Base-by-base conservation (phyloP, 2,797 vertebrate genomes). In the Notoglanidium macrostoma region DNA sequence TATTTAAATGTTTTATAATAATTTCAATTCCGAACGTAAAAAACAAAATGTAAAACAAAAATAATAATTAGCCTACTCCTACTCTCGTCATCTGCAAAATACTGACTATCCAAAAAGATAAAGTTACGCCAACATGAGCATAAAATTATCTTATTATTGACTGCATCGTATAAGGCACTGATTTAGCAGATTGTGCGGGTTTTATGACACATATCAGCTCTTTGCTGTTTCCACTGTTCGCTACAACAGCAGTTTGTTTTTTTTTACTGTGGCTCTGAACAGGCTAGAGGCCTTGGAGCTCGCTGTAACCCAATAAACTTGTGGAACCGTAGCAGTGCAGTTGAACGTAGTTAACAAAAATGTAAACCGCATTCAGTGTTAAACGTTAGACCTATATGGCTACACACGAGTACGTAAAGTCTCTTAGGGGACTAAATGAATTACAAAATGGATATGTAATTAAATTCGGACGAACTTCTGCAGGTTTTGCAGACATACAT, bases 401-500 rank as follows among this genome's bases (percentile, higher is more conserved):
- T 51, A 67, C 29, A 67, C 35, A 2, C 35, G 35, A 40, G 35
- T 40, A 40, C 35, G 35, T 40, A 79, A 46, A 9, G 49, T 29
- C 17, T 63, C 51, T 8, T 8, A 73, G 51, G 40, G 29, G 7
- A 74, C n/a, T 82, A 74, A 81, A 86, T 29, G 46, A 23, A 85
- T 12, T 29, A 35, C 29, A 80, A 29, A 57, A 23, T 57, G 35
- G 65, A 55, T 44, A 23, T 77, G 35, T 17, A 63, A 61, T 29
- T 40, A 59, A 49, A 82, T 54, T 32, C 29, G 9, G 61, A 21
- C 23, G 2, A 46, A 46, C 59, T 81, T 81, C 40, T 63, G 79
- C 19, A 49, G 32, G 11, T 14, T 26, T 19, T 46, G 8, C 17
- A 46, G 19, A 17, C 17, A 26, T 26, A 80, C 15, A 55, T 40